These are phyloP conservation scores for Myotis vivesi DNA, from an alignment of 2,797 vertebrate genomes.

Conservation along the genomic window DNA sequence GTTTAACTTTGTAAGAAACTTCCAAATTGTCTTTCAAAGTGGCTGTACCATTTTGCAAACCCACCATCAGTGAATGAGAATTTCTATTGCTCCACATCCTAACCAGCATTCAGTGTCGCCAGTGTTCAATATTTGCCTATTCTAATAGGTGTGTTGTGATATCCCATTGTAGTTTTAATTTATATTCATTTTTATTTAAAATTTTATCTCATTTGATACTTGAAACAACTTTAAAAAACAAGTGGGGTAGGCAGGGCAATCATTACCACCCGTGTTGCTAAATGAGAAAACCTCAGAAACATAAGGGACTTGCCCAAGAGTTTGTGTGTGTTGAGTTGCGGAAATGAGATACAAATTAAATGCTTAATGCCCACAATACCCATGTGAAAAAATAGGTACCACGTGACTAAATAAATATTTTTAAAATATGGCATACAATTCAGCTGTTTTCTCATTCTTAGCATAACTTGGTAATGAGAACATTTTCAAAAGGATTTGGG, in stretches of 20 bases:
- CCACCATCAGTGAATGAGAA: not conserved
- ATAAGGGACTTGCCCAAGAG: not conserved
- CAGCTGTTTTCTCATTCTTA: not conserved
- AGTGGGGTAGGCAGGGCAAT: not conserved
- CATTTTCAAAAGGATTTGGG: slow-evolving; percentile 13
- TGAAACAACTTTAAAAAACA: not conserved
- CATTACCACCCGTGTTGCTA: not conserved
- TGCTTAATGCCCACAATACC: not conserved
- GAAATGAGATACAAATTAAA: not conserved
- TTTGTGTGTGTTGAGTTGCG: not conserved
- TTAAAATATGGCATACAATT: not conserved
- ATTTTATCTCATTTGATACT: not conserved
- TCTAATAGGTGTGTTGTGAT: not conserved
- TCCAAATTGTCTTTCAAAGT: not conserved
- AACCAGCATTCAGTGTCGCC: not conserved
- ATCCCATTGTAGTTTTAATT: not conserved
- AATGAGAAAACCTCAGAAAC: not conserved
- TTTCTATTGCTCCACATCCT: not conserved
- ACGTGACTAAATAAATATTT: not conserved
- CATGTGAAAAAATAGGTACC: not conserved
- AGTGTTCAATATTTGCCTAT: not conserved
- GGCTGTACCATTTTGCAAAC: not conserved
- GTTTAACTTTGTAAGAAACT: not conserved
- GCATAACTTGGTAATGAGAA: not conserved
- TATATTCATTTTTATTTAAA: not conserved